Percentiles rank a stretch among this genome's conserved stretches.
Evolutionary conservation across 1,140 invertebrate genomes (phyloP).

Genomic region (Anoplolepis gracilipes): DNA sequence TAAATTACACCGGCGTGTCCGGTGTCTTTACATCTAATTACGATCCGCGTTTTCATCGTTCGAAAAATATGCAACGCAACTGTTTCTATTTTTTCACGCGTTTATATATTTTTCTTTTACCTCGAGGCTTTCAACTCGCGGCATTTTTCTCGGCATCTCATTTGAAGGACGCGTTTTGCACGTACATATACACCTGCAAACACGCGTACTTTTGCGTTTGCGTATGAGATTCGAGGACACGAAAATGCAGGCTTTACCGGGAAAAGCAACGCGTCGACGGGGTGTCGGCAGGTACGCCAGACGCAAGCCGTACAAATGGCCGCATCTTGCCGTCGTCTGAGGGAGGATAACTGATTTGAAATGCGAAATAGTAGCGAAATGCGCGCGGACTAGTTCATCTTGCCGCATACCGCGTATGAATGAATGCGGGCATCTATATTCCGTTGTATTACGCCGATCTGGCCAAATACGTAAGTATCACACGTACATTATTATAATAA

Average conservation of each 20-base stretch:
- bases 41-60: constrained; percentile 12
- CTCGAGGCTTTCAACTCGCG: constrained; percentile 2
- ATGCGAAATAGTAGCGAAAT: constrained; percentile 48
- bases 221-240: constrained; percentile 27
- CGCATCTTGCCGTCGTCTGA: constrained; percentile 34
- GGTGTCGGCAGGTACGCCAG: constrained; percentile 25
- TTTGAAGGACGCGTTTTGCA: constrained; percentile 2
- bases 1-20: constrained; percentile 1
- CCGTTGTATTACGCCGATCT: not conserved
- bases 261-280: constrained; percentile 29
- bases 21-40: constrained; percentile 15
- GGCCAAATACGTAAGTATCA: constrained; percentile 9
- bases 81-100: not conserved
- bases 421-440: constrained; percentile 28
- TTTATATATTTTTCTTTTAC: not conserved
- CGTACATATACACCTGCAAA: too few relatives aligned
- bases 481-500: not conserved
- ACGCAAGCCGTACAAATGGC: constrained; percentile 57
- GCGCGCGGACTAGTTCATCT: not conserved
- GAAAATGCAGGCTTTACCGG: constrained; percentile 43
- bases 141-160: constrained; percentile 14
- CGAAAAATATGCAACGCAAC: not conserved
- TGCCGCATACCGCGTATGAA: constrained; percentile 21
- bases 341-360: constrained; percentile 57
- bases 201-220: not conserved